Evolutionary conservation across 2,888 invertebrate genomes (phyloP).

Genomic region (Apoderus coryli): DNA sequence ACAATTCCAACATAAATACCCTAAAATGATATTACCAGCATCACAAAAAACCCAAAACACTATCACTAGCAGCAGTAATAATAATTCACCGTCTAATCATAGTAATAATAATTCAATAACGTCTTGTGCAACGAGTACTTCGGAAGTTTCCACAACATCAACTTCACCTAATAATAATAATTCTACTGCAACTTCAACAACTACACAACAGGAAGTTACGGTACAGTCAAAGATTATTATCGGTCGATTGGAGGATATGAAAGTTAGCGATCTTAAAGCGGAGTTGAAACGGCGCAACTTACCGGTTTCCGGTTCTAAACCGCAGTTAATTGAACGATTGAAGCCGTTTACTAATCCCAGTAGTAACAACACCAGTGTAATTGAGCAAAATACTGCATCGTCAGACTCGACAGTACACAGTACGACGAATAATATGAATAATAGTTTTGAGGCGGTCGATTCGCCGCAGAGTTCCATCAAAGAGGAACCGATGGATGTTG

Average conservation of each 20-base stretch:
- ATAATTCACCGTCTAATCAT: slow-evolving; percentile 10
- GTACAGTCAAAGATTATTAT: no score
- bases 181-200: no score
- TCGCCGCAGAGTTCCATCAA: no score
- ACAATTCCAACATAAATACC: slow-evolving; percentile 70
- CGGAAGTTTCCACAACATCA: slow-evolving; percentile 29
- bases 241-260: slow-evolving; percentile 83
- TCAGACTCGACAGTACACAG: slow-evolving; percentile 24
- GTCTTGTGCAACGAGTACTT: slow-evolving; percentile 30
- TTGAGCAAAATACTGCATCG: slow-evolving; percentile 20
- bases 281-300: slow-evolving; percentile 87
- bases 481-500: no score
- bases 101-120: slow-evolving; percentile 29
- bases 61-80: slow-evolving; percentile 27
- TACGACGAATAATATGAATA: slow-evolving; percentile 29
- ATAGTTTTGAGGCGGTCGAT: no score
- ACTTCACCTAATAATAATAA: no score
- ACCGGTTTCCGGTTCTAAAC: slow-evolving; percentile 92
- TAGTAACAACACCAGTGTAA: slow-evolving; percentile 11
- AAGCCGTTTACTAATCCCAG: slow-evolving; percentile 46
- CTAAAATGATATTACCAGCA: slow-evolving; percentile 68
- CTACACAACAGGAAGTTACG: no score
- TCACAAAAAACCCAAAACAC: slow-evolving; percentile 35
- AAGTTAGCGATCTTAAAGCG: slow-evolving; percentile 86
- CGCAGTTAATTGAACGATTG: slow-evolving; percentile 83